Evolutionary conservation across 2,797 vertebrate genomes (phyloP), one percentile per base, ranked within the genome.

Genomic region (Vespertilio murinus): DNA sequence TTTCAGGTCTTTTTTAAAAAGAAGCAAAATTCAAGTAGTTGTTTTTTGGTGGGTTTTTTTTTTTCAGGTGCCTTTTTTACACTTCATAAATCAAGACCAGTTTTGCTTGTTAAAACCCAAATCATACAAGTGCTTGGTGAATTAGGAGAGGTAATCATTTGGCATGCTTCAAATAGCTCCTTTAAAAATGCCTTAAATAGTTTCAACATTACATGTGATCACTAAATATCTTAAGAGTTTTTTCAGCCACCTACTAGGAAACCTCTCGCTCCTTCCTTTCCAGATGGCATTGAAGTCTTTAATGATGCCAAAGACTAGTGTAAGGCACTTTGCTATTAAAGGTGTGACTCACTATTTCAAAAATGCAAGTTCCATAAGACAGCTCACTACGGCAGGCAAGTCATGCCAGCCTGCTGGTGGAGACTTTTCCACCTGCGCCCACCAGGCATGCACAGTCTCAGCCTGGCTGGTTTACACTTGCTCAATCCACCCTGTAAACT

Each of bases 181-280:
- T 94, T 94, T 77, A 78, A 96, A 91, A 69, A 35, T 82, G 73
- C 45, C 86, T 95, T 45, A 90, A 96, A 97, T 95, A 96, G 89
- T 96, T 97, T 81, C 85, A 95, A 70, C 91, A 94, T 96, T 94
- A 92, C 93, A 88, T 95, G 82, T 73, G 42, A 92, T 95, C 79
- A 81, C 54, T 79, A 91, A 95, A 82, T 97, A 93, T 81, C 82
- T 95, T 65, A 94, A 84, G 81, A 94, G 54, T 92, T 95, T 95
- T 92, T 96, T 88, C 95, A 94, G 82, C 91, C 94, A 94, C 89
- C 91, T 95, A 97, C 87, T 82, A 96, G 64, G 92, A 95, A 95
- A 88, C 45, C 47, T 91, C 96, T 95, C 78, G 20, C 82, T 94
- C 79, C 45, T 91, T 95, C 91, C 83, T 88, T 95, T 91, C 91